Base-by-base conservation (phyloP, 2,888 invertebrate genomes). In the Theretra japonica region DNA sequence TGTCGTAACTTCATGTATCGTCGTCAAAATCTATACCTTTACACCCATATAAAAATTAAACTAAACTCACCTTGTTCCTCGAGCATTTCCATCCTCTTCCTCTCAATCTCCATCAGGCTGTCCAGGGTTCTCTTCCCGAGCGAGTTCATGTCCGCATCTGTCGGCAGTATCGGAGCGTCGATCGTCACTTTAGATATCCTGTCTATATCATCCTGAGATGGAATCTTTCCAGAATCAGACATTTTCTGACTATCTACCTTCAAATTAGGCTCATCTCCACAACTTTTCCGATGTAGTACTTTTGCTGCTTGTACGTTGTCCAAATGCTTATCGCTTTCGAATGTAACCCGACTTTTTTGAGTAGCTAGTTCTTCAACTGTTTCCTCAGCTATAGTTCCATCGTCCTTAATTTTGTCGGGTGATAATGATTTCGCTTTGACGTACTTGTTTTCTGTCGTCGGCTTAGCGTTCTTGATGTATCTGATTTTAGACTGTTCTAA, bases 181-280 rank as follows among this genome's bases (percentile, higher is more conserved):
- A 96, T 96, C 0, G 98, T 98, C n/a, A 98, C 97, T 88, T 97
- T 97, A n/a, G 97, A 97, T 84, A 98, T 98, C 79, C 97, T 95
- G 87, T 97, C 97, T 73, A 97, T 97, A 85, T 98, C 98, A 82
- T 97, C 97, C 86, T 97, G 97, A n/a, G 97, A 97, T 0, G 97
- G 97, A 19, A 96, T 95, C 70, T 93, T 94, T 0, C 87, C 88
- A 1, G 86, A 85, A 77, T 94, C 94, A 0, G 90, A 83, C 19
- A 93, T 93, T 81, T 88, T 91, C 28, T 83, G 80, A 53, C 89
- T 86, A 0, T 93, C 93, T 7, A 74, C 73, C 56, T 87, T 89
- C 1, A 84, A 73, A 74, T 79, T 89, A 0, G 94, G 94, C 73
- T 95, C 95, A 58, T 95, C 95, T 0, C 94, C 95, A 76, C 93